Evolutionary conservation across 2,113 vertebrate genomes (phyloP), one percentile per base, ranked within the genome.

Genomic region (Procavia capensis): DNA sequence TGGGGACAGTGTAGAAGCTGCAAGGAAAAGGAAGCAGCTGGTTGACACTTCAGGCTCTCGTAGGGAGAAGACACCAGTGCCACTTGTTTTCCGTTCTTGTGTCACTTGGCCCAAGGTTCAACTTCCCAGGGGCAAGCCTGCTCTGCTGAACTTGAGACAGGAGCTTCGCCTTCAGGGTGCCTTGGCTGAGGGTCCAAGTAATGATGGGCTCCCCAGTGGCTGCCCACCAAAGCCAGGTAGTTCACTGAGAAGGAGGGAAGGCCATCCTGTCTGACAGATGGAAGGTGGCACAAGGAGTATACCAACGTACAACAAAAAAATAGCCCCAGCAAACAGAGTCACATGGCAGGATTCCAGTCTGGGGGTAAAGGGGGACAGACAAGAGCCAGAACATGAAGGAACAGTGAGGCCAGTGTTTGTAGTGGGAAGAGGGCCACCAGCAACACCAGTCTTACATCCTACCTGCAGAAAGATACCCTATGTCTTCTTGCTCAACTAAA

Each of bases 61-160:
- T 13, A 10, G 45, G 29, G 68, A 41, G 14, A 86, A 24, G 2
- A 25, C 19, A 5, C 63, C 14, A 0, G n/a, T 80, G 61, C 41
- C 24, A 4, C 31, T 63, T 24, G 11, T 17, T 1, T 3, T 19
- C 34, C 47, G 9, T 43, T 1, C 31, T 9, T 2, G 4, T 13
- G 9, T 63, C 45, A 0, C 29, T 70, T 1, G 0, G 27, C 25
- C 20, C 24, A 9, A 0, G 10, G 75, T 24, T 50, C 91, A 31
- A 6, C 0, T 0, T 6, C 39, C 20, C 9, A 3, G 0, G 41
- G 31, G 36, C 0, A 0, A 3, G 36, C 39, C 43, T 3, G 19
- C 63, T 34, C 63, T 39, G 7, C 50, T 43, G 50, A 54, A 43
- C 25, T 31, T 1, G 24, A 25, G 16, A 75, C 76, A 0, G 6